A percentile compares a stretch with the other conserved stretches of the same genome.
These are phyloP conservation scores for Girardinus metallicus DNA, from an alignment of 2,797 vertebrate species.

Conservation along the genomic window DNA sequence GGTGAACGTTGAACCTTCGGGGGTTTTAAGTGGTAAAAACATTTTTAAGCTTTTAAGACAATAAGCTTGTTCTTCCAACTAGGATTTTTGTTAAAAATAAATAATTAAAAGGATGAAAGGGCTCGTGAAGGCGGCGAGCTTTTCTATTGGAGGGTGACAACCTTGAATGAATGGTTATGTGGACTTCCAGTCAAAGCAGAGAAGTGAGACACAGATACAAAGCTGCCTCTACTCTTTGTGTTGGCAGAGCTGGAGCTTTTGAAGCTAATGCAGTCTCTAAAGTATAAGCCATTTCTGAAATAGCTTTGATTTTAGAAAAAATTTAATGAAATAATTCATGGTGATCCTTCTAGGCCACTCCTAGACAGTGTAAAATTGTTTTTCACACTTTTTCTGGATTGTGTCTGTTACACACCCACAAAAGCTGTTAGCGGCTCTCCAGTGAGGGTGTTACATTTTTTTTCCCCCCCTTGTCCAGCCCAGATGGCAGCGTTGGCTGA, in stretches of 20 bases:
- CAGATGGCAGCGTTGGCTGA: slow-evolving; percentile 72
- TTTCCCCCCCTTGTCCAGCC: slow-evolving; percentile 57
- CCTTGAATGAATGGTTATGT: slow-evolving; percentile 11
- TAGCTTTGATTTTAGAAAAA: slow-evolving; percentile 6
- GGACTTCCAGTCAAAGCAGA: background rate
- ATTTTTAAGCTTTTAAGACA: slow-evolving; percentile 38
- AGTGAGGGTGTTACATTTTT: slow-evolving; percentile 31
- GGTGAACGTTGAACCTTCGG: slow-evolving; percentile 33
- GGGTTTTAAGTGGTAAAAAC: slow-evolving; percentile 32
- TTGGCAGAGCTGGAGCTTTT: background rate
- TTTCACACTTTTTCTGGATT: background rate
- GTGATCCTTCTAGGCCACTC: background rate
- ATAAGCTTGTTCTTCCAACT: slow-evolving; percentile 40
- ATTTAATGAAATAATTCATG: background rate
- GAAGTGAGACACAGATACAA: background rate
- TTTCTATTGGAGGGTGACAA: background rate
- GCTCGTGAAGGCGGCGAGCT: slow-evolving; percentile 29
- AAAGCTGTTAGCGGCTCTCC: slow-evolving; percentile 43
- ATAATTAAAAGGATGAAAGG: slow-evolving; percentile 37
- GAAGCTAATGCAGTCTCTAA: background rate
- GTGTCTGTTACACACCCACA: slow-evolving; percentile 11
- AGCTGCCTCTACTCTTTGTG: background rate
- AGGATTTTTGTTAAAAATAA: slow-evolving; percentile 19
- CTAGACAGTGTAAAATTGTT: background rate
- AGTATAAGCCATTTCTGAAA: no score